These are phyloP conservation scores for Trichoplusia ni DNA, from an alignment of 1,140 invertebrate genomes.

Conservation along the genomic window DNA sequence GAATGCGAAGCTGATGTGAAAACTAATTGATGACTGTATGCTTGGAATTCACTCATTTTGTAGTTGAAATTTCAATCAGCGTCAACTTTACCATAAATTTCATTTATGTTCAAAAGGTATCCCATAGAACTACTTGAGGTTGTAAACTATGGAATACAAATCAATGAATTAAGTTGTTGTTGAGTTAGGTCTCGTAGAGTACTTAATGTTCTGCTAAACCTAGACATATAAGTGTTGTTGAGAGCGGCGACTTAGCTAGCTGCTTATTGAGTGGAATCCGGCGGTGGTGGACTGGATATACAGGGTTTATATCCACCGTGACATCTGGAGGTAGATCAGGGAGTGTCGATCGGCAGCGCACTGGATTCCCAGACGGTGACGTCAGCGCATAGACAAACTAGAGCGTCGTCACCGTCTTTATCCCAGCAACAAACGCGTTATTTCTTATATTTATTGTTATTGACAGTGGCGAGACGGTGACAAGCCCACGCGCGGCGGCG, in stretches of 20 bases:
- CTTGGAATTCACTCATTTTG: no score
- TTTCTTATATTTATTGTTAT: conserved; percentile 78
- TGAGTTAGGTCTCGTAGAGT: no score
- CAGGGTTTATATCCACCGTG: conserved; percentile 45
- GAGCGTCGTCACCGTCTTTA: conserved; percentile 69
- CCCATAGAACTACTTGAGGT: no score
- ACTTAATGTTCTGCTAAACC: no score
- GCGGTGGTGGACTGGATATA: conserved; percentile 5
- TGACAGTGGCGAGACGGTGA: conserved; percentile 75
- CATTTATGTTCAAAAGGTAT: no score
- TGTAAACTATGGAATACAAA: no score
- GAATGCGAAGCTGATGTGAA: conserved; percentile 1
- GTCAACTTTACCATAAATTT: no score
- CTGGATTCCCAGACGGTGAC: conserved; percentile 78
- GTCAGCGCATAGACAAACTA: conserved; percentile 77
- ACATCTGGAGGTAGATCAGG: conserved; percentile 77
- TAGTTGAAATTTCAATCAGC: no score
- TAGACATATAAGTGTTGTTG: no score
- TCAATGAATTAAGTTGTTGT: no score
- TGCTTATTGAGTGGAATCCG: neutral
- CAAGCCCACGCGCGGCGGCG: conserved; percentile 66
- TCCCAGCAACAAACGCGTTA: conserved; percentile 71
- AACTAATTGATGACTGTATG: conserved; percentile 21
- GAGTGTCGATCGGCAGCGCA: conserved; percentile 54
- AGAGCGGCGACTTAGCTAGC: no score